A percentile compares a stretch with the other conserved stretches of the same genome.
Conservation (phyloP, 2,113 vertebrate genomes). For the Boulengeromyrus knoepffleri region DNA sequence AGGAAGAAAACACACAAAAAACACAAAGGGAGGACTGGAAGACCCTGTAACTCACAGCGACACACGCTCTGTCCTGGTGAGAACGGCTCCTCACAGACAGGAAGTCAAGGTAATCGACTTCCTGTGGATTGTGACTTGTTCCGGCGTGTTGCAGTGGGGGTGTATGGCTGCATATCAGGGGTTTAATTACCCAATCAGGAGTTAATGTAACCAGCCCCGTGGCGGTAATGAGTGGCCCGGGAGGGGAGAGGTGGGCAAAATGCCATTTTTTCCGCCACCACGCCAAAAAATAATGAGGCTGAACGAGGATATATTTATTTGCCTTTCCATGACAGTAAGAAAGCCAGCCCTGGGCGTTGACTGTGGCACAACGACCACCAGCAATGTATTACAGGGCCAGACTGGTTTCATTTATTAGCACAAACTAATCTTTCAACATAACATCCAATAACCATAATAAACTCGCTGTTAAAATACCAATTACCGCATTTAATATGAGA, state of each 20-base stretch:
- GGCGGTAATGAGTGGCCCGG: background rate
- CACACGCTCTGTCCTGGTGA: background rate
- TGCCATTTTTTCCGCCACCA: background rate
- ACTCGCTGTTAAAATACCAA: background rate
- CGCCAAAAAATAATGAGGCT: background rate
- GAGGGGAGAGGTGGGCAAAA: background rate
- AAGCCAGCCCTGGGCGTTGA: background rate
- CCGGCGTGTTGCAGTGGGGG: background rate
- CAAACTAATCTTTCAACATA: background rate
- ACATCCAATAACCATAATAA: background rate
- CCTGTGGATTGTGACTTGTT: background rate
- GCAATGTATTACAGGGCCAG: background rate
- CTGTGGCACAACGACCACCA: background rate
- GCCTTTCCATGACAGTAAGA: background rate
- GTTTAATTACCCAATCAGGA: conserved; percentile 6
- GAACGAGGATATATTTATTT: background rate
- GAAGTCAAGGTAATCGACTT: background rate
- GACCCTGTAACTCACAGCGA: background rate
- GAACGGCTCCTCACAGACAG: background rate
- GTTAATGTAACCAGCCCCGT: background rate
- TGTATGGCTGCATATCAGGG: background rate
- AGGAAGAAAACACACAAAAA: background rate
- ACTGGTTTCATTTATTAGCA: background rate
- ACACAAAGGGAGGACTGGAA: background rate
- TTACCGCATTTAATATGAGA: background rate